Conservation (phyloP, 2,113 vertebrate genomes). For the Psophia crepitans region DNA sequence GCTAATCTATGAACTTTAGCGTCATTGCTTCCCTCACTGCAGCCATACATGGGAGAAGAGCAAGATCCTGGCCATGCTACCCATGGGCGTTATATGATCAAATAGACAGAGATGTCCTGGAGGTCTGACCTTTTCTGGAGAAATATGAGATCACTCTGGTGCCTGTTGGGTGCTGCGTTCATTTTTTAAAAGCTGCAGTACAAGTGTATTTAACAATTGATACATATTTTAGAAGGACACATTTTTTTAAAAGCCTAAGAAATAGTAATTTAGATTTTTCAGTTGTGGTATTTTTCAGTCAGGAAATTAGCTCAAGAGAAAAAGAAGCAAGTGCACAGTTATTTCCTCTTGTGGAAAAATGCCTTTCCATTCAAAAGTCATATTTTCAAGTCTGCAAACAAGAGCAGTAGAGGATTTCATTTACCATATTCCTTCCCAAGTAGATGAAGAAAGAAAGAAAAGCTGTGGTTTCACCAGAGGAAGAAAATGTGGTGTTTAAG, state of each 20-base stretch:
- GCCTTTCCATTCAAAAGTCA: neutral
- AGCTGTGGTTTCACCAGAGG: neutral
- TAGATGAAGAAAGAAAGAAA: neutral
- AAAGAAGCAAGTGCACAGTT: neutral
- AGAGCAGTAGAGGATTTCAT: neutral
- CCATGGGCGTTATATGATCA: neutral
- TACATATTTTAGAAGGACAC: neutral
- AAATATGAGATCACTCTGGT: neutral
- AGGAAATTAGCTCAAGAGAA: neutral
- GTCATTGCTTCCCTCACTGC: neutral
- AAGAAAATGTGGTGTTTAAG: neutral
- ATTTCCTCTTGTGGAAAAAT: neutral
- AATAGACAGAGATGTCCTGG: neutral
- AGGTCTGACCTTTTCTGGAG: neutral
- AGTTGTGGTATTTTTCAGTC: neutral
- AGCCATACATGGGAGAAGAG: neutral
- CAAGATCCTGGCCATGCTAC: fast-evolving
- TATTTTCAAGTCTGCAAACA: neutral
- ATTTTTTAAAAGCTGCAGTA: neutral
- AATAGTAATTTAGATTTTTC: neutral
- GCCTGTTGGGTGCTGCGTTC: neutral
- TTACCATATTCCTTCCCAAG: neutral
- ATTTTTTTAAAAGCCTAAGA: neutral
- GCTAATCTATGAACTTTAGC: neutral
- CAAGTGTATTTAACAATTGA: neutral